Percentiles rank a stretch among this genome's conserved stretches.
phyloP scores from a whole-genome alignment of 2,888 invertebrate genomes.

The Malachius bipustulatus region DNA sequence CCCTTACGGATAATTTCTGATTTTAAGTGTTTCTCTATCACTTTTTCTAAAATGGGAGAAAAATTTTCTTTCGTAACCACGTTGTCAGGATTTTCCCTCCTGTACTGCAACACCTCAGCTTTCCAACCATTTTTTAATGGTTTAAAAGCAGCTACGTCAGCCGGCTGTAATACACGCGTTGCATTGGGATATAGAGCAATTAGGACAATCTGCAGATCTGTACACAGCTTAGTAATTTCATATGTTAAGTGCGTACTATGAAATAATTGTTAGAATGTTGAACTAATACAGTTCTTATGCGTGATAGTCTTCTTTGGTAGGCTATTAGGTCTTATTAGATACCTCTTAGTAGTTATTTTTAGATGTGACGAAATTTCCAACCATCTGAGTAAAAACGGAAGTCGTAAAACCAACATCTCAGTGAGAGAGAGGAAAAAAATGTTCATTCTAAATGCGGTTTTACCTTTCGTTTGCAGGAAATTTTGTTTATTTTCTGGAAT shows the following conservation, averaged over 20 bases:
- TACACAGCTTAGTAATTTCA: slow-evolving; percentile 5
- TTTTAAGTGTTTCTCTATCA: slow-evolving; percentile 6
- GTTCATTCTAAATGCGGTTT: too few relatives aligned
- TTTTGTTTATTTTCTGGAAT: too few relatives aligned
- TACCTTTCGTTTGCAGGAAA: too few relatives aligned
- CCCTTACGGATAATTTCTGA: slow-evolving; percentile 7
- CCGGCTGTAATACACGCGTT: slow-evolving; percentile 7
- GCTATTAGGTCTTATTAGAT: too few relatives aligned
- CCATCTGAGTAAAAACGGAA: too few relatives aligned
- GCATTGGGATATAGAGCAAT: slow-evolving; percentile 5
- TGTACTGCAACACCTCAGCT: slow-evolving; percentile 5
- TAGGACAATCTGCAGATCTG: slow-evolving; percentile 6
- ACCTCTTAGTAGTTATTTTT: too few relatives aligned
- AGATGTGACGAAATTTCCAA: too few relatives aligned
- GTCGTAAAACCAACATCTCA: too few relatives aligned
- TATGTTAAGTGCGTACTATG: slow-evolving; percentile 6
- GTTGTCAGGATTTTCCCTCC: slow-evolving; percentile 3
- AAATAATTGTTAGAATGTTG: too few relatives aligned
- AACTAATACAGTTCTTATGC: too few relatives aligned
- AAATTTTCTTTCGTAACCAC: slow-evolving; percentile 5
- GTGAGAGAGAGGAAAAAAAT: too few relatives aligned
- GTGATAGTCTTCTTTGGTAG: too few relatives aligned
- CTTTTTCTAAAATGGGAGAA: slow-evolving; percentile 18
- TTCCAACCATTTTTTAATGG: slow-evolving; percentile 8
- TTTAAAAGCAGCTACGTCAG: slow-evolving; percentile 6